Conservation (phyloP, 1,140 invertebrate species). For the Homarus americanus region DNA sequence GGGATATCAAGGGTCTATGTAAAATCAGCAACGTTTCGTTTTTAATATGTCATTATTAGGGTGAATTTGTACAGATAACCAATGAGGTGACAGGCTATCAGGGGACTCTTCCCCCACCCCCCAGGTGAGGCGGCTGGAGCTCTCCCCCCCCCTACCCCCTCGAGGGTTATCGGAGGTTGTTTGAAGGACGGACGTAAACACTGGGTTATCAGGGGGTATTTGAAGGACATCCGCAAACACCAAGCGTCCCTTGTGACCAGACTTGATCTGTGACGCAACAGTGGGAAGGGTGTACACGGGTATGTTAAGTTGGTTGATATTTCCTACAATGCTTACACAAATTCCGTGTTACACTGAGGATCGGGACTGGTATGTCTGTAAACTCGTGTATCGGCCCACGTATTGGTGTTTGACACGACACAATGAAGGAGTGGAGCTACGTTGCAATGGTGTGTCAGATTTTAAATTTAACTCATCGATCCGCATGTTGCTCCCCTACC, state of each 20-base stretch:
- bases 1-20: no score
- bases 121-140: not conserved
- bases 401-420: no score
- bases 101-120: not conserved
- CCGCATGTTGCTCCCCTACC: not conserved
- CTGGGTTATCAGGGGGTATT: constrained; percentile 63
- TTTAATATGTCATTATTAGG: no score
- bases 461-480: constrained; percentile 6
- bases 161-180: constrained; percentile 59
- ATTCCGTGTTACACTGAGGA: no score
- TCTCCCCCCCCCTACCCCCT: constrained; percentile 6
- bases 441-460: not conserved
- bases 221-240: constrained; percentile 60
- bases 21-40: no score
- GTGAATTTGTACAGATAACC: no score
- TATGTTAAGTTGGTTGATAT: no score
- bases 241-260: not conserved
- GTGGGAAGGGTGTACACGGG: not conserved
- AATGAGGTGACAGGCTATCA: no score
- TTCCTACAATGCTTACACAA: no score
- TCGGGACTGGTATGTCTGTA: no score
- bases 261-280: not conserved
- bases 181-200: constrained; percentile 64
- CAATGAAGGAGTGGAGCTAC: no score
- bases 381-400: no score